A percentile compares a stretch with the other conserved stretches of the same genome.
phyloP scores from a whole-genome alignment of 1,140 invertebrate genomes.

The Drosophila pallidifrons region DNA sequence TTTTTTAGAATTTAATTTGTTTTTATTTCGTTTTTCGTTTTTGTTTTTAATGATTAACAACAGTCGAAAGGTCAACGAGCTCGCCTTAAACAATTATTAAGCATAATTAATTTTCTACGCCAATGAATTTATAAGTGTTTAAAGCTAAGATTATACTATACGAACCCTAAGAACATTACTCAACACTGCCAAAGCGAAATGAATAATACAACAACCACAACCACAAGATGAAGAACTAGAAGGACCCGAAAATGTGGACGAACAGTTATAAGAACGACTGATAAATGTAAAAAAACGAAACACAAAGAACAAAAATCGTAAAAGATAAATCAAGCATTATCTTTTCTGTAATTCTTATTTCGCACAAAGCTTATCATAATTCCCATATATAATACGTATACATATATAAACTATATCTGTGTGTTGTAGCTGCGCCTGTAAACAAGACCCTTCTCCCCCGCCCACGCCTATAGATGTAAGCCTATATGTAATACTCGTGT shows the following conservation, averaged over 20 bases:
- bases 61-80: slow-evolving; percentile 31
- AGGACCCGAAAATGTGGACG: slow-evolving; percentile 1
- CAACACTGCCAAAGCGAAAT: slow-evolving; percentile 77
- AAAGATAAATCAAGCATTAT: slow-evolving; percentile 10
- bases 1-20: slow-evolving; percentile 38
- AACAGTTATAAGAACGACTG: slow-evolving; percentile 70
- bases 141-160: slow-evolving; percentile 46
- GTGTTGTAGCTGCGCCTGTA: slow-evolving; percentile 38
- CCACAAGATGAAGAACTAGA: slow-evolving; percentile 17
- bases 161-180: slow-evolving; percentile 47
- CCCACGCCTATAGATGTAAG: slow-evolving; percentile 46
- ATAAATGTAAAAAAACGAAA: slow-evolving; percentile 42
- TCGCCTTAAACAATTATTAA: slow-evolving; percentile 47
- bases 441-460: slow-evolving; percentile 9
- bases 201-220: slow-evolving; percentile 25
- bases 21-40: slow-evolving; percentile 10
- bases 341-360: slow-evolving; percentile 34
- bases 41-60: slow-evolving; percentile 2
- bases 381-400: slow-evolving; percentile 28
- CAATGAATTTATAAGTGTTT: slow-evolving; percentile 63
- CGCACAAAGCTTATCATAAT: slow-evolving; percentile 34
- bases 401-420: slow-evolving; percentile 34
- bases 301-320: background rate
- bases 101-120: slow-evolving; percentile 52
- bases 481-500: slow-evolving; percentile 28